These are phyloP conservation scores for Passer montanus DNA, from an alignment of 2,113 vertebrate species.

Conservation along the genomic window DNA sequence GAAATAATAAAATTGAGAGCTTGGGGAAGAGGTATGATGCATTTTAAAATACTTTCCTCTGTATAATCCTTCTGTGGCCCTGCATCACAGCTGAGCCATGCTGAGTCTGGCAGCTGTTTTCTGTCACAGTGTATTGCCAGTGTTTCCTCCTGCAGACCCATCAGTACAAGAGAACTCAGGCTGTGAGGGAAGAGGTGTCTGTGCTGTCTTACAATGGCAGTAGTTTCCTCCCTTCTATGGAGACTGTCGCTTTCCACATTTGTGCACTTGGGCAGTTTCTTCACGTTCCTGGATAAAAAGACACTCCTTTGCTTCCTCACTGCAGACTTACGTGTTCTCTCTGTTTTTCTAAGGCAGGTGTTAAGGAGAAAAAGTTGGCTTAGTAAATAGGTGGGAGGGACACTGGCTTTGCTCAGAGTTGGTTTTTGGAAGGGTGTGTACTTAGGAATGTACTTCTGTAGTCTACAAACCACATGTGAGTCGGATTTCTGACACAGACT, in stretches of 20 bases:
- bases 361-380: neutral
- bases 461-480: neutral
- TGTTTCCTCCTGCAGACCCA: neutral
- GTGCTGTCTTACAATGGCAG: neutral
- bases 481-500: neutral
- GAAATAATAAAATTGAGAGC: neutral
- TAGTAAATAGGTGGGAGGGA: neutral
- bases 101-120: neutral
- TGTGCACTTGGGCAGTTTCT: neutral
- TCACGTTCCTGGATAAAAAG: neutral
- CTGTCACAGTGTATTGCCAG: neutral
- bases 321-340: neutral
- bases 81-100: neutral
- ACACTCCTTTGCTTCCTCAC: neutral
- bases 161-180: neutral
- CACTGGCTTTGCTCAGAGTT: neutral
- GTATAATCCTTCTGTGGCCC: neutral
- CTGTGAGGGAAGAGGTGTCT: neutral
- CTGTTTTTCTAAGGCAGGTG: neutral
- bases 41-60: neutral
- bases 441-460: neutral
- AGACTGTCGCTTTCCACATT: neutral
- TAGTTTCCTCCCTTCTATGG: neutral
- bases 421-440: neutral
- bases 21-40: neutral